Evolutionary conservation across 2,888 invertebrate species (phyloP).

Genomic region (Acrobasis consociella): DNA sequence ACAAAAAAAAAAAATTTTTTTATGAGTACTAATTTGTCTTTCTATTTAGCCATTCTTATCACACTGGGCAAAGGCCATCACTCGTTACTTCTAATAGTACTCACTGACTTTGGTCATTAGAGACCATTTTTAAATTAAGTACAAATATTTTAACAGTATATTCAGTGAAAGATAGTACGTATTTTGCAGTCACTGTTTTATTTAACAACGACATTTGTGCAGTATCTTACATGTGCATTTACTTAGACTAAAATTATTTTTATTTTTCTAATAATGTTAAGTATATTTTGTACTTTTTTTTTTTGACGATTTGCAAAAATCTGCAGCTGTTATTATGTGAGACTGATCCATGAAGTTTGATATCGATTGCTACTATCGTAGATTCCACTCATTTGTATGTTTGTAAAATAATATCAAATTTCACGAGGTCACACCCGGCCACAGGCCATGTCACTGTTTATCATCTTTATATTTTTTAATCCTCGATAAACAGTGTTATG

Average conservation of each 20-base stretch:
- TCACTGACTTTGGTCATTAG: too few species aligned
- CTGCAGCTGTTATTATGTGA: background rate
- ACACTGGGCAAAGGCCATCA: too few species aligned
- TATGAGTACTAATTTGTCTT: too few species aligned
- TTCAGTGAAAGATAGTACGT: too few species aligned
- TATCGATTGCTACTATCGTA: conserved; percentile 5
- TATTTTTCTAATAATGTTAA: background rate
- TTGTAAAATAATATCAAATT: conserved; percentile 19
- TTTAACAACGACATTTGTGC: background rate
- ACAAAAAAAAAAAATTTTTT: too few species aligned
- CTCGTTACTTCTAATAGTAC: too few species aligned
- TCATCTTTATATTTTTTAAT: conserved; percentile 14
- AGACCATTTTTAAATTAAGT: too few species aligned
- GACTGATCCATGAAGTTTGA: conserved; percentile 15
- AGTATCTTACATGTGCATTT: background rate
- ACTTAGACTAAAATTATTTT: background rate
- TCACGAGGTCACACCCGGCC: background rate
- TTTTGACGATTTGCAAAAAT: conserved; percentile 18
- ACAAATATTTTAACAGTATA: too few species aligned
- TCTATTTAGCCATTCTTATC: too few species aligned
- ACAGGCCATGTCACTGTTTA: conserved; percentile 10
- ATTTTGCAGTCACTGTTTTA: too few species aligned
- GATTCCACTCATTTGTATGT: conserved; percentile 15
- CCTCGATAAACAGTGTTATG: conserved; percentile 24
- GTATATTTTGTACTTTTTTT: background rate